phyloP scores from a whole-genome alignment of 1,140 invertebrate genomes.

The Lordiphosa clarofinis region DNA sequence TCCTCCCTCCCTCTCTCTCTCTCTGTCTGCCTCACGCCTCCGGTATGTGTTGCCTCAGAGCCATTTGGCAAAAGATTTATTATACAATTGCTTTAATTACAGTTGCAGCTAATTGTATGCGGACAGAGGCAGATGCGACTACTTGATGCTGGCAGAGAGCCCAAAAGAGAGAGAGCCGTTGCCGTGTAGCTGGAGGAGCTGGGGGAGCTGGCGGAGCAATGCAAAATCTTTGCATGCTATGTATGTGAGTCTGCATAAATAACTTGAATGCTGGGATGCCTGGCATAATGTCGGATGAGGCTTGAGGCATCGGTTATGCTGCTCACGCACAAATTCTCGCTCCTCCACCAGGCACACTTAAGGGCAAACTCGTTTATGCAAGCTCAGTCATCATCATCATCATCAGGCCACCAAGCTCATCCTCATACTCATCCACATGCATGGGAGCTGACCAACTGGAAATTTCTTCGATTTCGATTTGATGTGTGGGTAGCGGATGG shows the following conservation, averaged over 20 bases:
- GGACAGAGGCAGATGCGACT: slow-evolving; percentile 59
- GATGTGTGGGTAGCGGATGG: neutral
- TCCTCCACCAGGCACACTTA: slow-evolving; percentile 48
- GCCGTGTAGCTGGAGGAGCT: neutral
- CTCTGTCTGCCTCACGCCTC: neutral
- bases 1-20: neutral
- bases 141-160: slow-evolving; percentile 41
- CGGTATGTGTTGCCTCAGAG: slow-evolving; percentile 22
- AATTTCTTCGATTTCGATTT: slow-evolving; percentile 35
- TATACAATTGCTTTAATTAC: slow-evolving; percentile 76
- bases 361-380: slow-evolving; percentile 68
- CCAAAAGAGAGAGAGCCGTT: too few relatives aligned
- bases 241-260: slow-evolving; percentile 73
- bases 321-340: slow-evolving; percentile 56
- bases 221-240: slow-evolving; percentile 69
- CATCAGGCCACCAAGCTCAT: slow-evolving; percentile 16
- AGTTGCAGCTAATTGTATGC: slow-evolving; percentile 77
- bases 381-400: slow-evolving; percentile 60
- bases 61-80: slow-evolving; percentile 74
- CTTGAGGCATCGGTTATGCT: slow-evolving; percentile 55
- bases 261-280: slow-evolving; percentile 30
- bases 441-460: slow-evolving; percentile 38
- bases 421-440: slow-evolving; percentile 17
- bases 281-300: slow-evolving; percentile 14
- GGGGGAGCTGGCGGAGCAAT: slow-evolving; percentile 9